These are phyloP conservation scores for Hippopotamyrus pictus DNA, from an alignment of 2,797 vertebrate species.

Conservation along the genomic window DNA sequence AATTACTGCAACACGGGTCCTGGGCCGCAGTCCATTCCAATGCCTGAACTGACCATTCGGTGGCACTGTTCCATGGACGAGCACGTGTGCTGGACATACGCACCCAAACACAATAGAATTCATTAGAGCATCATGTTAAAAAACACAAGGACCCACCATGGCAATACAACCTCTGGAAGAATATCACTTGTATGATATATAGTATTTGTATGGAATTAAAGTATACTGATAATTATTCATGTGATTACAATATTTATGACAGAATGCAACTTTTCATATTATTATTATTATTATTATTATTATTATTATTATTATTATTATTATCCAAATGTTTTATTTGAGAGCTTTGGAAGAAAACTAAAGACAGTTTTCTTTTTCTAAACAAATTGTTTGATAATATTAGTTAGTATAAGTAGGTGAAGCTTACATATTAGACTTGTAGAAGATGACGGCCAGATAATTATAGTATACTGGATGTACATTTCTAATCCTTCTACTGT, in stretches of 20 bases:
- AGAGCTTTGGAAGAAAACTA: neutral
- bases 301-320: neutral
- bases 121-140: neutral
- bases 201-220: neutral
- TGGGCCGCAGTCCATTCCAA: neutral
- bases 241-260: neutral
- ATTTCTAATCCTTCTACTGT: neutral
- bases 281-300: too few relatives aligned
- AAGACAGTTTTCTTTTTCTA: neutral
- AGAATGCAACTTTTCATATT: neutral
- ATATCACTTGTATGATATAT: neutral
- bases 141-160: neutral
- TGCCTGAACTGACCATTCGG: neutral
- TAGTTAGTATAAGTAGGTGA: neutral
- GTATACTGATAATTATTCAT: neutral
- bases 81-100: neutral
- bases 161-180: neutral
- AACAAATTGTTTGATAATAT: neutral
- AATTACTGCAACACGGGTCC: constrained; percentile 6
- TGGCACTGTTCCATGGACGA: neutral
- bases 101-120: neutral
- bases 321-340: neutral
- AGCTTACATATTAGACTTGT: neutral
- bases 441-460: neutral
- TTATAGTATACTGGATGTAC: neutral